Conservation (phyloP, 1,140 invertebrate species). For the Intoshia linei region DNA sequence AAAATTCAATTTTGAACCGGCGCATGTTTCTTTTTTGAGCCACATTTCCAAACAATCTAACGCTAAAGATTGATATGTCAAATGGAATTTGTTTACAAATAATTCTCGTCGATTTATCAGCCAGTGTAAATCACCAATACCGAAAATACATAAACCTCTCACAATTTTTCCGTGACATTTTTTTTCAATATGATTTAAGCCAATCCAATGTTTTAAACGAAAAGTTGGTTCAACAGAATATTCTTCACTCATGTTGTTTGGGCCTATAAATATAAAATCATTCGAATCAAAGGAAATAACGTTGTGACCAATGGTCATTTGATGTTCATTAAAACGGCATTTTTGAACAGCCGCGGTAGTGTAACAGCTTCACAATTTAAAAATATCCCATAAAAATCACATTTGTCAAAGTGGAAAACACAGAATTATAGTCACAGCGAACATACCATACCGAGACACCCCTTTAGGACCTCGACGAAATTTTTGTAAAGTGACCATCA, state of each 20-base stretch:
- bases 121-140: slow-evolving; percentile 10
- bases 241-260: slow-evolving; percentile 3
- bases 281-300: not conserved
- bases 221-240: slow-evolving; percentile 6
- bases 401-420: not conserved
- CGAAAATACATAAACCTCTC: slow-evolving; percentile 12
- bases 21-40: slow-evolving; percentile 1
- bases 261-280: slow-evolving; percentile 3
- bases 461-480: too few species aligned
- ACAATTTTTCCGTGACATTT: slow-evolving; percentile 5
- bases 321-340: too few species aligned
- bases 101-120: slow-evolving; percentile 8
- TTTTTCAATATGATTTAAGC: not conserved
- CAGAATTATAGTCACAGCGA: not conserved
- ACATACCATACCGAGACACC: not conserved
- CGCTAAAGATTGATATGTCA: slow-evolving; percentile 9
- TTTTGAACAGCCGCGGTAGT: too few species aligned
- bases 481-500: too few species aligned
- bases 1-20: not conserved
- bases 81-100: slow-evolving; percentile 18
- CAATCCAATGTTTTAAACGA: slow-evolving; percentile 5
- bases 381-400: not conserved
- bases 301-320: too few species aligned
- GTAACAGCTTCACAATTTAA: too few species aligned
- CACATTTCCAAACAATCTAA: slow-evolving; percentile 14